Conservation (phyloP, 1,140 invertebrate species). For the Drosophila sp. region DNA sequence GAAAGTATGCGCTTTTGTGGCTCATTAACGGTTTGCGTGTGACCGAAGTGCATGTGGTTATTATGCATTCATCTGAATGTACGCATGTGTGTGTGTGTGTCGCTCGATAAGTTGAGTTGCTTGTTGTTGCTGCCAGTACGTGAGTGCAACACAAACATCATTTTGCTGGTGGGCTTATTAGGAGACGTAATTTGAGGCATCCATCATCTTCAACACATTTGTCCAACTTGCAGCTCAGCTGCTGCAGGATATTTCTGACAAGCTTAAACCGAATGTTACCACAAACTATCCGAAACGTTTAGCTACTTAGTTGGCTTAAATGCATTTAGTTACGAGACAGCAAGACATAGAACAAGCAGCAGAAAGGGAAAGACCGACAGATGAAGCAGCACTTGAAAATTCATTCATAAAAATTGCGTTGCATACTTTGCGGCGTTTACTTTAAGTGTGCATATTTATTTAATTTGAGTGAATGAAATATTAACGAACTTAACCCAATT, state of each 20-base stretch:
- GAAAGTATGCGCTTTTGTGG: constrained; percentile 76
- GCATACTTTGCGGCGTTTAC: constrained; percentile 18
- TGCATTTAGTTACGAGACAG: neutral
- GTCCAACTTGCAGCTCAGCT: constrained; percentile 1
- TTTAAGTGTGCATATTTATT: neutral
- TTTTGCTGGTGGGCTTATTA: constrained; percentile 59
- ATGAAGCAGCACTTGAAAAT: neutral
- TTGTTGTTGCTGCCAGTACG: constrained; percentile 47
- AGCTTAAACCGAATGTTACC: neutral
- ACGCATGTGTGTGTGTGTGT: constrained; percentile 22
- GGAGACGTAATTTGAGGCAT: constrained; percentile 11
- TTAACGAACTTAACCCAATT: no score
- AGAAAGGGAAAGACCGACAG: neutral
- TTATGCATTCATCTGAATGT: constrained; percentile 45
- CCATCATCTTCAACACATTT: constrained; percentile 13
- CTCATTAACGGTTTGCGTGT: constrained; percentile 77
- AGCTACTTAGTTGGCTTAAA: neutral
- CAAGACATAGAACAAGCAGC: neutral
- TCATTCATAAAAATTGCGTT: constrained; percentile 14
- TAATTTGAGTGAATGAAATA: no score
- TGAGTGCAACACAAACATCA: constrained; percentile 73
- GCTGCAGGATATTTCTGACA: constrained; percentile 1
- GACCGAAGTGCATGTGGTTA: constrained; percentile 70
- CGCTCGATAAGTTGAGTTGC: constrained; percentile 68
- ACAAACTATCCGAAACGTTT: constrained; percentile 2